Evolutionary conservation across 2,797 vertebrate genomes (phyloP).

Genomic region (Pelodytes ibericus): DNA sequence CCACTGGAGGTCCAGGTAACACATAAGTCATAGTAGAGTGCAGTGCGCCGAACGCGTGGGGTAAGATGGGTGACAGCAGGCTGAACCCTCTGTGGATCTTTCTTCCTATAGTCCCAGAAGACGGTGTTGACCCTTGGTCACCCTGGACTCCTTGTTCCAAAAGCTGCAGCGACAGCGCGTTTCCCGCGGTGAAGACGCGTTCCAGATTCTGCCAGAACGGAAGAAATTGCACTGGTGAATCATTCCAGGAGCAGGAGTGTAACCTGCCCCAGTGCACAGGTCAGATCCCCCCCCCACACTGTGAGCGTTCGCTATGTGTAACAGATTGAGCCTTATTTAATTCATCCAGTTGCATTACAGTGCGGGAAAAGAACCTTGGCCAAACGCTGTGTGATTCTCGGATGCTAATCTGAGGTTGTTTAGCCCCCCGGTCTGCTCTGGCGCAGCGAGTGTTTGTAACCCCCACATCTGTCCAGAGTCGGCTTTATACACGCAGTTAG

Average conservation of each 20-base stretch:
- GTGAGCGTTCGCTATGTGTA: background rate
- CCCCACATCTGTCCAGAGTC: too few species aligned
- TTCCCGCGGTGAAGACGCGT: slow-evolving; percentile 75
- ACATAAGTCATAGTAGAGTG: too few species aligned
- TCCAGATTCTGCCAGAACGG: slow-evolving; percentile 70
- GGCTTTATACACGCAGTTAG: too few species aligned
- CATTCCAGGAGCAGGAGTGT: slow-evolving; percentile 77
- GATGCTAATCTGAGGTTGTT: too few species aligned
- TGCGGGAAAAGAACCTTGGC: too few species aligned
- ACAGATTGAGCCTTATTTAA: too few species aligned
- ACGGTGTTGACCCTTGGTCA: slow-evolving; percentile 71
- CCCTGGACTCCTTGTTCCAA: slow-evolving; percentile 81
- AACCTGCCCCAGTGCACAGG: slow-evolving; percentile 85
- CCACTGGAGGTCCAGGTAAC: slow-evolving; percentile 72
- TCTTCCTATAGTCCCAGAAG: slow-evolving; percentile 26
- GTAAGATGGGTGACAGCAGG: background rate
- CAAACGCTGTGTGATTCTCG: too few species aligned
- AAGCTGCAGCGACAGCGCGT: slow-evolving; percentile 74
- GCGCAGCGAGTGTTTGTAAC: too few species aligned
- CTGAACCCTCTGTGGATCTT: background rate
- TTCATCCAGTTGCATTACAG: too few species aligned
- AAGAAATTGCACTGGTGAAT: slow-evolving; percentile 73
- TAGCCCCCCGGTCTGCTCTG: too few species aligned
- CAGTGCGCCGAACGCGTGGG: too few species aligned
- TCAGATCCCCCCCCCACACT: slow-evolving; percentile 51